Evolutionary conservation across 2,113 vertebrate species (phyloP).

Genomic region (Sakesphorus luctuosus): DNA sequence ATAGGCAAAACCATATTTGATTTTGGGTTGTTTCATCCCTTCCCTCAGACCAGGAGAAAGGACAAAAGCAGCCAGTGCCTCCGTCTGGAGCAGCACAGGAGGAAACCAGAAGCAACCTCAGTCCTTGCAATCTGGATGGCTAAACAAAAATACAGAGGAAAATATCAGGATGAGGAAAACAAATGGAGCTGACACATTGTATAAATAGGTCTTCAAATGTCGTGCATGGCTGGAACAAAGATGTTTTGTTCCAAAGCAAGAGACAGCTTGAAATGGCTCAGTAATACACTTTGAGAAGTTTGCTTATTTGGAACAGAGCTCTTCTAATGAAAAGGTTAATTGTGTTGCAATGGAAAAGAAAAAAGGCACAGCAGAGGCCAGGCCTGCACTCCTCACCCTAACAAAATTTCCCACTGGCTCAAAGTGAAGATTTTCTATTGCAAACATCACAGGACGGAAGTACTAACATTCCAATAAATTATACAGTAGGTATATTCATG

Average conservation of each 20-base stretch:
- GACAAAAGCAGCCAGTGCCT: not conserved
- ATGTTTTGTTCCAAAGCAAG: slow-evolving; percentile 57
- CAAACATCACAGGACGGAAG: not conserved
- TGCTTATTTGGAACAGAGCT: slow-evolving; percentile 60
- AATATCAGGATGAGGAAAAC: slow-evolving; percentile 60
- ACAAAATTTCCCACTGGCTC: slow-evolving; percentile 42
- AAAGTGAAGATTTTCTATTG: slow-evolving; percentile 9
- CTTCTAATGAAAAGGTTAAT: slow-evolving; percentile 70
- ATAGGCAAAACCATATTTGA: not conserved
- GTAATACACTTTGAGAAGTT: slow-evolving; percentile 55
- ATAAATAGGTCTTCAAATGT: slow-evolving; percentile 71
- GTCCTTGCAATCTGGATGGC: not conserved
- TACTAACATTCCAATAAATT: not conserved
- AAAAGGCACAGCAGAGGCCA: slow-evolving; percentile 37
- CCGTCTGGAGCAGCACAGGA: not conserved
- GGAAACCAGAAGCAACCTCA: not conserved
- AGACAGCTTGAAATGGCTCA: slow-evolving; percentile 51
- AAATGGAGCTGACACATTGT: slow-evolving; percentile 69
- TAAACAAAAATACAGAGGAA: slow-evolving; percentile 50
- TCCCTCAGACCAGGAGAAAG: not conserved
- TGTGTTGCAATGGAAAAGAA: slow-evolving; percentile 62
- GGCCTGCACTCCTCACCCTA: slow-evolving; percentile 30
- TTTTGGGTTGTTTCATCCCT: slow-evolving; percentile 7
- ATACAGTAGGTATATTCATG: not conserved
- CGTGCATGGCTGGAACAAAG: slow-evolving; percentile 63